Evolutionary conservation across 2,888 invertebrate species (phyloP).

Genomic region (Coenonympha arcania): DNA sequence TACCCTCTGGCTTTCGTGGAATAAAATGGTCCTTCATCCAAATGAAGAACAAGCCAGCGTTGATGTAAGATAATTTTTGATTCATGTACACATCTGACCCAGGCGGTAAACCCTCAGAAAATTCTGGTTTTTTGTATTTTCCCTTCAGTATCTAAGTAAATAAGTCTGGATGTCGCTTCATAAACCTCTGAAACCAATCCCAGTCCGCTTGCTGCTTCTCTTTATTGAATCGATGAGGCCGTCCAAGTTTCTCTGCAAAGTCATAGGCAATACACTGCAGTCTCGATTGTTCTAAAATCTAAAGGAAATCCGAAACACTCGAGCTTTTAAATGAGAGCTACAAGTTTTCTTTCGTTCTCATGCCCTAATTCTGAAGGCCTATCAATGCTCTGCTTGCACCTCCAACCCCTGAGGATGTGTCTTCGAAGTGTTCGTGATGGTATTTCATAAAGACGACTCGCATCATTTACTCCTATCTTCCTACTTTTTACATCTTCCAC

Average conservation of each 20-base stretch:
- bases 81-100: neutral
- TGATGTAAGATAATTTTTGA: neutral
- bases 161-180: neutral
- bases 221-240: neutral
- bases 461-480: neutral
- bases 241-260: neutral
- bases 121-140: neutral
- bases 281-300: too few species aligned
- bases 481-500: too few species aligned
- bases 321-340: neutral
- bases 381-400: too few species aligned
- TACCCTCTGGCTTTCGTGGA: neutral
- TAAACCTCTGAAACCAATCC: neutral
- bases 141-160: neutral
- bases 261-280: neutral
- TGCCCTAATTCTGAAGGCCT: too few species aligned
- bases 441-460: neutral
- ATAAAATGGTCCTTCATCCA: neutral
- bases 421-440: neutral
- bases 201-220: neutral
- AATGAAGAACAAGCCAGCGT: too few species aligned
- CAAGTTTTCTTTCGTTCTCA: neutral
- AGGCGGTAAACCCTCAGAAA: neutral
- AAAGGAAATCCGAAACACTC: neutral
- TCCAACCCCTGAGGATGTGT: too few species aligned